Percentiles rank a stretch among this genome's conserved stretches.
Conservation (phyloP, 1,140 invertebrate species). For the Drosophila sproati region DNA sequence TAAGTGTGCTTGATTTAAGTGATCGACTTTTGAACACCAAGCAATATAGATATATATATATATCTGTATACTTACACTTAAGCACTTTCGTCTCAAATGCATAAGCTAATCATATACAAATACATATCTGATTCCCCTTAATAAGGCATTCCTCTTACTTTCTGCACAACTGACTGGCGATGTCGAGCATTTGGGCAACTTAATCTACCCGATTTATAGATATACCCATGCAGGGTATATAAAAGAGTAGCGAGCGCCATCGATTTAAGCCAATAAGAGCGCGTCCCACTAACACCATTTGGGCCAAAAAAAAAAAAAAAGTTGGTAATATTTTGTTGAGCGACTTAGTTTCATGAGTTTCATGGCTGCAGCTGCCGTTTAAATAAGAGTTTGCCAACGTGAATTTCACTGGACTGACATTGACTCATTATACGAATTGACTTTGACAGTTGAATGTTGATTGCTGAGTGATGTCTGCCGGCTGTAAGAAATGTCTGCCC, state of each 20-base stretch:
- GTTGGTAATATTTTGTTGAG: slow-evolving; percentile 1
- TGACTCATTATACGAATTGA: slow-evolving; percentile 28
- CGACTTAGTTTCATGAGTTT: slow-evolving; percentile 8
- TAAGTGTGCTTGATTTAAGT: not conserved
- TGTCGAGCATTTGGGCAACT: not conserved
- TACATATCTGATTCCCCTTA: not conserved
- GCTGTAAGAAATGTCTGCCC: slow-evolving; percentile 16
- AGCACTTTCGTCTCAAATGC: no score
- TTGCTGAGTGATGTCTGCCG: slow-evolving; percentile 29
- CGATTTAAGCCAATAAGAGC: slow-evolving; percentile 37
- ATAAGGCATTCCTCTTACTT: not conserved
- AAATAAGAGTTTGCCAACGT: not conserved
- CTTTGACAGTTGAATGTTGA: slow-evolving; percentile 48
- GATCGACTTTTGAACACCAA: not conserved
- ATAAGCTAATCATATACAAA: no score
- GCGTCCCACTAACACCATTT: slow-evolving; percentile 25
- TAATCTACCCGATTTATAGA: not conserved
- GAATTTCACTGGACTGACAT: slow-evolving; percentile 1
- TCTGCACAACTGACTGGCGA: not conserved
- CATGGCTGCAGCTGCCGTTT: not conserved
- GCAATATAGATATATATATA: not conserved
- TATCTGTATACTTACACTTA: no score
- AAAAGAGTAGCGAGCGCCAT: slow-evolving; percentile 6
- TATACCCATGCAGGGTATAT: slow-evolving; percentile 2
- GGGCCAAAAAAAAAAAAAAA: slow-evolving; percentile 1